Evolutionary conservation across 2,113 vertebrate species (phyloP), one percentile per base, ranked within the genome.

Genomic region (Pseudorectes ferrugineus): DNA sequence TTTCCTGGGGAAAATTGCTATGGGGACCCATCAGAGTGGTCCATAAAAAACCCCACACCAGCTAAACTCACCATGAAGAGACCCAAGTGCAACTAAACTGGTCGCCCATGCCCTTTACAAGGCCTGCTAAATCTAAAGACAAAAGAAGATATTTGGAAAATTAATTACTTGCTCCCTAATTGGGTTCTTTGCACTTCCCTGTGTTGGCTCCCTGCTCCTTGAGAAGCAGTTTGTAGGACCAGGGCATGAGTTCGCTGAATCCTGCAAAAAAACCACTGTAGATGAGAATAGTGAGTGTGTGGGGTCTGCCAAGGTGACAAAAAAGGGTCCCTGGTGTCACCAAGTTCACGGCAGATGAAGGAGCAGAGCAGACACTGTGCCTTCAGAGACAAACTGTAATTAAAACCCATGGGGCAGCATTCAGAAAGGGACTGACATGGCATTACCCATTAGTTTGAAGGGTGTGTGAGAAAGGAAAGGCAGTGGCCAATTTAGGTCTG

Each of bases 21-120:
- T 10, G 14, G 26, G 11, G 10, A 26, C 8, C 16, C 28, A 46
- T 52, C 20, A 29, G 11, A 87, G 3, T 9, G 14, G n/a, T 38
- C 57, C 11, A 40, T 36, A 84, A 82, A 81, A 67, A 12, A 2
- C 0, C 9, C 14, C 6, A 65, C 0, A 0, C 3, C 33, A 63
- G 40, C 52, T 59, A 78, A 89, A 57, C 42, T 75, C 6, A 1
- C 42, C 21, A 4, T 5, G 57, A 63, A 85, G 62, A 82, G 65
- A 52, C 14, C 4, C 15, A 65, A 36, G 16, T 13, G 31, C 36
- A 82, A 55, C 21, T 78, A 61, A 85, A 65, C 23, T 2, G 2
- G 8, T 26, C 18, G 23, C 13, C 15, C 28, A 40, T 54, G n/a
- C 24, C 8, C 36, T 77, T 75, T 72, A 42, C 23, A 54, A 51